Percentiles rank a stretch among this genome's conserved stretches.
phyloP scores from a whole-genome alignment of 2,888 invertebrate genomes.

The Mycalesis mineus region DNA sequence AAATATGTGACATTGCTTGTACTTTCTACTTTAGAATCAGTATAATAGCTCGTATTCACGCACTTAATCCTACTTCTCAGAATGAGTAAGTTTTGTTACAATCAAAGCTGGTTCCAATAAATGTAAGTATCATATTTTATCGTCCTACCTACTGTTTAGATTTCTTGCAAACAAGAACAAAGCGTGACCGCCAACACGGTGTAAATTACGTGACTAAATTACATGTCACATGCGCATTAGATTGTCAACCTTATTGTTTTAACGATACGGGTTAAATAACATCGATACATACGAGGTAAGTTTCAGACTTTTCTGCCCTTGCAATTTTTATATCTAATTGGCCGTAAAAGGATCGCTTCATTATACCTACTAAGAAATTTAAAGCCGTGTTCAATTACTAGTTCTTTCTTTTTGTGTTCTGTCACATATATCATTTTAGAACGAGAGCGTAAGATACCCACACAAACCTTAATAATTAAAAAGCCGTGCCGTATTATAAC shows the following conservation, averaged over 20 bases:
- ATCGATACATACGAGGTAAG: not conserved
- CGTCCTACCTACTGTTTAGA: conserved; percentile 21
- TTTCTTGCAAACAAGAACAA: conserved; percentile 25
- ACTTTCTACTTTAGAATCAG: too few relatives aligned
- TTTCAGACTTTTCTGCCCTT: conserved; percentile 2
- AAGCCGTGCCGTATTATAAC: too few relatives aligned
- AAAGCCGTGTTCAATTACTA: conserved; percentile 1
- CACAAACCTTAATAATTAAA: too few relatives aligned
- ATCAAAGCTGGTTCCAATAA: not conserved
- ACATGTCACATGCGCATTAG: not conserved
- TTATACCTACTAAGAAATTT: conserved; percentile 5
- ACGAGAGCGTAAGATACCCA: too few relatives aligned
- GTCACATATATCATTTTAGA: not conserved
- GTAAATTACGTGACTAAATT: conserved; percentile 22
- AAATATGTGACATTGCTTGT: too few relatives aligned
- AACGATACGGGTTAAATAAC: conserved; percentile 1
- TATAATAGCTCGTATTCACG: too few relatives aligned
- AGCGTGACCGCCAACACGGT: conserved; percentile 33
- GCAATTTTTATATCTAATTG: conserved; percentile 26
- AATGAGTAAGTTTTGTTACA: not conserved
- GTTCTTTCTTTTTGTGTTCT: not conserved
- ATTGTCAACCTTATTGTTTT: conserved; percentile 16
- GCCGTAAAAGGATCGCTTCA: conserved; percentile 21
- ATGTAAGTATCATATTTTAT: conserved; percentile 9
- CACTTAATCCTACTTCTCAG: too few relatives aligned